phyloP scores from a whole-genome alignment of 2,888 invertebrate species.

The Athalia cordata region DNA sequence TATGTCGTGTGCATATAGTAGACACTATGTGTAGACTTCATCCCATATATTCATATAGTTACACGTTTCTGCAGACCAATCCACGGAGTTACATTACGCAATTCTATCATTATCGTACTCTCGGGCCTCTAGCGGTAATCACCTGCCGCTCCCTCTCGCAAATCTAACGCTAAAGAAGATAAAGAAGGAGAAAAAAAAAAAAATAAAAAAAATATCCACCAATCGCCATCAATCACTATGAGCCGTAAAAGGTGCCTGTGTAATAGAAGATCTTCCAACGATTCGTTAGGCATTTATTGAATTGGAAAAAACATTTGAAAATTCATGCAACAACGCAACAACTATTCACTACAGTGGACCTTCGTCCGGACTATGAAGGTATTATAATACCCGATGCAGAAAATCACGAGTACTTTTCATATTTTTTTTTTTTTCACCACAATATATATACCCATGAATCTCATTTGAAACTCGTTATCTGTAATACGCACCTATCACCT shows the following conservation, averaged over 20 bases:
- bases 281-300: constrained; percentile 12
- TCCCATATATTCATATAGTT: not conserved
- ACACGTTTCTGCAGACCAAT: constrained; percentile 24
- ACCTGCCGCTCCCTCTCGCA: constrained; percentile 59
- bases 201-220: constrained; percentile 57
- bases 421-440: not conserved
- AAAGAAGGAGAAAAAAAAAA: not conserved
- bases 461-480: constrained; percentile 59
- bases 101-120: constrained; percentile 30
- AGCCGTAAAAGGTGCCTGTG: constrained; percentile 62
- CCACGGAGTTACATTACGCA: constrained; percentile 28
- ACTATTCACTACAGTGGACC: not conserved
- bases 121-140: constrained; percentile 55
- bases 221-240: constrained; percentile 67
- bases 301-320: too few relatives aligned
- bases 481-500: constrained; percentile 39
- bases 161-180: constrained; percentile 26
- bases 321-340: constrained; percentile 8
- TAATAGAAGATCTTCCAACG: constrained; percentile 46
- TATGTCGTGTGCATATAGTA: not conserved
- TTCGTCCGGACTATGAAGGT: too few relatives aligned
- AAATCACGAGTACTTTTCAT: too few relatives aligned
- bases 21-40: not conserved
- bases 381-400: too few relatives aligned
- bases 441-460: constrained; percentile 51